phyloP scores from a whole-genome alignment of 2,113 vertebrate species.

The Herpetotheres cachinnans region DNA sequence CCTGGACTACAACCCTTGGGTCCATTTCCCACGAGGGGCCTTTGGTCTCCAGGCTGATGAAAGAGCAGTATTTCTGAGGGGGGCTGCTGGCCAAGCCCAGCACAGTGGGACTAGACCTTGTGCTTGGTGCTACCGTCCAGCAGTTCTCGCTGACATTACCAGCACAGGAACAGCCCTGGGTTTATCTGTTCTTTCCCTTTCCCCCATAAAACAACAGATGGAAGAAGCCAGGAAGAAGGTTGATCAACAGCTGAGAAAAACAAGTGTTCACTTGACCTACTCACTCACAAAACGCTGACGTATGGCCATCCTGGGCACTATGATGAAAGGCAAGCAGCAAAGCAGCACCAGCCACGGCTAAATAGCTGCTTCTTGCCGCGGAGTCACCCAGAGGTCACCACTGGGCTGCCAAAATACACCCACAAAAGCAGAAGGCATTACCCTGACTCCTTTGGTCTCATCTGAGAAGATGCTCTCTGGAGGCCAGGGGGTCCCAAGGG shows the following conservation, averaged over 20 bases:
- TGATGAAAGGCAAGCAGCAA: not conserved
- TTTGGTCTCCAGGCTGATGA: not conserved
- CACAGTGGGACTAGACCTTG: not conserved
- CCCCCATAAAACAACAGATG: not conserved
- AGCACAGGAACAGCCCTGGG: not conserved
- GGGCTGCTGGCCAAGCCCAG: not conserved
- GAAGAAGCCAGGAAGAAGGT: not conserved
- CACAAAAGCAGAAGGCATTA: not conserved
- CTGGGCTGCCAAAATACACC: not conserved
- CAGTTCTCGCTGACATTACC: not conserved
- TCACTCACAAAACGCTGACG: fast-evolving
- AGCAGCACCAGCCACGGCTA: not conserved
- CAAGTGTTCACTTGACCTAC: not conserved
- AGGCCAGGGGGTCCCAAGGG: not conserved
- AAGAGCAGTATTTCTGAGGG: not conserved
- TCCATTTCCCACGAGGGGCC: not conserved
- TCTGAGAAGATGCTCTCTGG: fast-evolving
- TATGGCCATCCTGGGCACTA: not conserved
- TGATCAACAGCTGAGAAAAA: not conserved
- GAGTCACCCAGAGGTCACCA: not conserved
- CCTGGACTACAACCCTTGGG: not conserved
- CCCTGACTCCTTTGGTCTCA: not conserved
- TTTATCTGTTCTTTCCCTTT: not conserved
- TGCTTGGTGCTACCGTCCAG: not conserved
- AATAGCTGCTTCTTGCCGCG: not conserved